Percentiles rank a stretch among this genome's conserved stretches.
phyloP scores from a whole-genome alignment of 2,888 invertebrate species.

The Allygus modestus region DNA sequence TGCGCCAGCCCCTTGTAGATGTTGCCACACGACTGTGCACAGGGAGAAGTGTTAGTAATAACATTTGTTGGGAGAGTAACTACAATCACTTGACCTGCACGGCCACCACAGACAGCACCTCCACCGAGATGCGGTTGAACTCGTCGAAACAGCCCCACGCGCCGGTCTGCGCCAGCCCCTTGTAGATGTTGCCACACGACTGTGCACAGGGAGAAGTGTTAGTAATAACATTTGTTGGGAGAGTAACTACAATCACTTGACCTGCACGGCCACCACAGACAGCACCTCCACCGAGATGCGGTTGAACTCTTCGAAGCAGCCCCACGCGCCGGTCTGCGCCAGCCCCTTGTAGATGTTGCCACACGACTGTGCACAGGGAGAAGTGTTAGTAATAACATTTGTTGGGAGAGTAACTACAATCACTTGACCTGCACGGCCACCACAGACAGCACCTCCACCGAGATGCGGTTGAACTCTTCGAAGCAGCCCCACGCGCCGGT shows the following conservation, averaged over 20 bases:
- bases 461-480: conserved; percentile 96
- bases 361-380: conserved; percentile 80
- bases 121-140: conserved; percentile 96
- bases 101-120: conserved; percentile 96
- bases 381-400: background rate
- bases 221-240: too few relatives aligned
- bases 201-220: conserved; percentile 69
- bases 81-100: conserved; percentile 89
- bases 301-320: too few relatives aligned
- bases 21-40: conserved; percentile 87
- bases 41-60: conserved; percentile 23
- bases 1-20: conserved; percentile 97
- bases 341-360: conserved; percentile 98
- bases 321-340: conserved; percentile 97
- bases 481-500: conserved; percentile 99
- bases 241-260: conserved; percentile 78
- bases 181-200: conserved; percentile 96
- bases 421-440: conserved; percentile 95
- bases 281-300: conserved; percentile 96
- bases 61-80: too few relatives aligned
- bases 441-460: conserved; percentile 96
- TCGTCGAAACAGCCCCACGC: too few relatives aligned
- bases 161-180: conserved; percentile 96
- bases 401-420: too few relatives aligned
- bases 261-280: conserved; percentile 97